phyloP scores from a whole-genome alignment of 2,113 vertebrate species.

The Crotophaga sulcirostris region DNA sequence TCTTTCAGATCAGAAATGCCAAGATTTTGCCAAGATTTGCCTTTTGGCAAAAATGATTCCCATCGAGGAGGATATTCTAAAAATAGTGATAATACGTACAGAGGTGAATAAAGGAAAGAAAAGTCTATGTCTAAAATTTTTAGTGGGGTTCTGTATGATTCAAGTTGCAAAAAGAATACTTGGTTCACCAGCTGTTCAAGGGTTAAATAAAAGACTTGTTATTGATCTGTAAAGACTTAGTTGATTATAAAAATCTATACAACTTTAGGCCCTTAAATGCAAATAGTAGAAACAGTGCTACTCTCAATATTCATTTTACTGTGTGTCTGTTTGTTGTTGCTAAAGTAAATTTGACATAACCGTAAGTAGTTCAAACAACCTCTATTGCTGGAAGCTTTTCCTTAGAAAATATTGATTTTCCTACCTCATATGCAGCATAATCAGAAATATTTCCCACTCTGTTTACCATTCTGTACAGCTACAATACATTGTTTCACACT shows the following conservation, averaged over 20 bases:
- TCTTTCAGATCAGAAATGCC: background rate
- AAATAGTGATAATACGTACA: background rate
- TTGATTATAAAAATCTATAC: slow-evolving; percentile 71
- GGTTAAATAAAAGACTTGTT: slow-evolving; percentile 54
- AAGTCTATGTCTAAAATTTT: background rate
- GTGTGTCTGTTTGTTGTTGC: slow-evolving; percentile 64
- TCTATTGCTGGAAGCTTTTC: slow-evolving; percentile 68
- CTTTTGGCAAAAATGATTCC: background rate
- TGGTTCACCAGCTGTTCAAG: background rate
- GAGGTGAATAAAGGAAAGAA: background rate
- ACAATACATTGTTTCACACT: slow-evolving; percentile 42
- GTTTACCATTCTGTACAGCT: slow-evolving; percentile 46
- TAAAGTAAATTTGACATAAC: slow-evolving; percentile 76
- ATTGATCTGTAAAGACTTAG: slow-evolving; percentile 58
- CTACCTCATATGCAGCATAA: slow-evolving; percentile 27
- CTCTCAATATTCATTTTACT: slow-evolving; percentile 57
- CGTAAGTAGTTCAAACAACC: slow-evolving; percentile 75
- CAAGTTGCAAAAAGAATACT: background rate
- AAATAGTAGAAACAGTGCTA: slow-evolving; percentile 54
- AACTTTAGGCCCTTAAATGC: slow-evolving; percentile 53
- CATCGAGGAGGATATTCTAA: background rate
- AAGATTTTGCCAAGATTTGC: background rate
- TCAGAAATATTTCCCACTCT: slow-evolving; percentile 54
- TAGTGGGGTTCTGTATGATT: background rate
- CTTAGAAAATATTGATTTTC: slow-evolving; percentile 74